Evolutionary conservation across 2,888 invertebrate species (phyloP), one percentile per base, ranked within the genome.

Genomic region (Trichopoda pennipes): DNA sequence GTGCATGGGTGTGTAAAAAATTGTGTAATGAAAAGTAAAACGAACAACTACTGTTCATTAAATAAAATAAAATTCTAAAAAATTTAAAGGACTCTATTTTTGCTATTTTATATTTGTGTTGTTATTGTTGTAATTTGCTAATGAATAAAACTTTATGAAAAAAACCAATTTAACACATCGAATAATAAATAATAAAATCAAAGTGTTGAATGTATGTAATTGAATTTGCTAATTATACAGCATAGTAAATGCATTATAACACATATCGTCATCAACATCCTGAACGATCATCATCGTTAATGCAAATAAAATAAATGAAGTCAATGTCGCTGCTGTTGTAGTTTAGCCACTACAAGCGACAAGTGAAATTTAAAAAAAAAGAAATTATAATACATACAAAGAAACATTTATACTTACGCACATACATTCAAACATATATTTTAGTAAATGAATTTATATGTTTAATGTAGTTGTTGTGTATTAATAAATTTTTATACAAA

Each of bases 401-500:
- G n/a, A n/a, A 21, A 28, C 6, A 8, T 35, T 10, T 16, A 28
- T 16, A 28, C 14, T n/a, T 8, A 58, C 14, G 35, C 35, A 23
- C 7, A 61, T 35, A 51, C 66, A 10, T 16, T 10, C 17, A n/a
- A 8, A 42, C 42, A 63, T 23, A 16, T 14, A 1, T n/a, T 53
- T 23, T 60, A 32, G 44, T 51, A 55, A 70, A 64, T 72, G 19
- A n/a, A 1, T 61, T 47, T 75, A 72, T 74, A 42, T 66, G 60
- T 81, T 74, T 56, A 63, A 49, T 70, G 49, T 55, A 28, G 70
- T 72, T 49, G 78, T 64, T 49, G 78, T 64, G 56, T 14, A 19
- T 38, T n/a, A 66, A 72, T 70, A 78, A 78, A 78, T 73, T 66
- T n/a, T 73, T 60, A 38, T 73, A 79, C n/a, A 53, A 79, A 79